These are phyloP conservation scores for Podarcis siculus DNA, from an alignment of 2,797 vertebrate species.

Conservation along the genomic window DNA sequence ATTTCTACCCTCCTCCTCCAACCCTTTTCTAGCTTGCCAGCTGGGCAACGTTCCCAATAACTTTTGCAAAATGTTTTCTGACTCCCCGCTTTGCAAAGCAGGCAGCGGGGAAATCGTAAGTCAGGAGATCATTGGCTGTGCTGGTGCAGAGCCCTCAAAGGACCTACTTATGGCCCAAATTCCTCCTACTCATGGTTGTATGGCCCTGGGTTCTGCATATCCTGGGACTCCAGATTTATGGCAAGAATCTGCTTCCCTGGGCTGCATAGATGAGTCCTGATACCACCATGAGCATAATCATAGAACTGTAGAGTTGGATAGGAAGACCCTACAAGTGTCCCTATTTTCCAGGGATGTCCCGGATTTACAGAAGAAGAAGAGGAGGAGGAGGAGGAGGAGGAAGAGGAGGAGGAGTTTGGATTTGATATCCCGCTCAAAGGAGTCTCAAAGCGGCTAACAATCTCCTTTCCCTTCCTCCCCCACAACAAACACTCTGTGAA, in stretches of 20 bases:
- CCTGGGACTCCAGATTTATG: background rate
- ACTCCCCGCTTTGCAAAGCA: background rate
- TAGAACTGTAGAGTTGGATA: too few species aligned
- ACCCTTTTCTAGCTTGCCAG: background rate
- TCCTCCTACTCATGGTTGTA: background rate
- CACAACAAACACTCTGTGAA: too few species aligned
- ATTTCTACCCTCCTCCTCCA: background rate
- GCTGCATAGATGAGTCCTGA: background rate
- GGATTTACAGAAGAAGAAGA: too few species aligned
- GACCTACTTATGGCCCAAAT: background rate
- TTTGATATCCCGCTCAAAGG: too few species aligned
- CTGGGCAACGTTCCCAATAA: constrained; percentile 19
- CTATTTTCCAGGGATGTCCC: too few species aligned
- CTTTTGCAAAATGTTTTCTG: constrained; percentile 19
- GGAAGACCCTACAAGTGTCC: too few species aligned
- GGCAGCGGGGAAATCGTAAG: background rate
- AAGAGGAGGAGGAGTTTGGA: too few species aligned
- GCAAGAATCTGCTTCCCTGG: background rate
- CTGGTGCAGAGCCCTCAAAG: background rate
- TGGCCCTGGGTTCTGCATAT: background rate
- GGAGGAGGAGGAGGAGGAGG: too few species aligned
- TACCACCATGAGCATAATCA: too few species aligned
- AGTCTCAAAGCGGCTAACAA: too few species aligned
- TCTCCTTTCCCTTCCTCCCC: too few species aligned
- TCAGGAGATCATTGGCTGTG: background rate